phyloP scores from a whole-genome alignment of 1,140 invertebrate genomes.

The Belonocnema kinseyi region DNA sequence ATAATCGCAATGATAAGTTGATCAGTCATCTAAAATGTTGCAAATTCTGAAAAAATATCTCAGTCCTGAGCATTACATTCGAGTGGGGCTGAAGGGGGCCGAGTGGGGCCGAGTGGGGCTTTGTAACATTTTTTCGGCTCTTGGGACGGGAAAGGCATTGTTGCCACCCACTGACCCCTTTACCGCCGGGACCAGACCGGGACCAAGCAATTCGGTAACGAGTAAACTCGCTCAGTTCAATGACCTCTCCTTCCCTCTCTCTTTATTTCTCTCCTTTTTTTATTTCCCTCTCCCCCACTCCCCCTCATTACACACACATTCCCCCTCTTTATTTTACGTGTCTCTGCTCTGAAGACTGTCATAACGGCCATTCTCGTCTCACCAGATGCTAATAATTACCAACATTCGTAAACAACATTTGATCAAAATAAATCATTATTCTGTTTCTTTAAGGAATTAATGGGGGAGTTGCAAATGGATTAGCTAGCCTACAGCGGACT shows the following conservation, averaged over 20 bases:
- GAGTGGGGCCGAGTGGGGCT: conserved; percentile 36
- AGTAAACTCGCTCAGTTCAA: conserved; percentile 62
- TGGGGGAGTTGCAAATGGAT: too few relatives aligned
- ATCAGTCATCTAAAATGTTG: too few relatives aligned
- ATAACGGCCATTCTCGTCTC: background rate
- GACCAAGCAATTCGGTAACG: conserved; percentile 65
- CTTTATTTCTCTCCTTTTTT: conserved; percentile 21
- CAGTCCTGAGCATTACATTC: too few relatives aligned
- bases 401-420: background rate
- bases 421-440: too few relatives aligned
- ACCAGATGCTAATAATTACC: background rate
- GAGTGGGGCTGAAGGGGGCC: conserved; percentile 37
- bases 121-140: conserved; percentile 33
- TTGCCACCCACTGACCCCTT: conserved; percentile 66
- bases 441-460: too few relatives aligned
- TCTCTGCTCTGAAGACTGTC: background rate
- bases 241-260: conserved; percentile 52
- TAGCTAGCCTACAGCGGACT: too few relatives aligned
- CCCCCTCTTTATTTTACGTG: conserved; percentile 20
- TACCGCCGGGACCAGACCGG: conserved; percentile 52
- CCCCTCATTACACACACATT: conserved; percentile 1
- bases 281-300: conserved; percentile 8
- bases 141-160: conserved; percentile 17
- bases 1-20: too few relatives aligned
- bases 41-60: too few relatives aligned